phyloP scores from a whole-genome alignment of 1,140 invertebrate species.

The Polyergus mexicanus region DNA sequence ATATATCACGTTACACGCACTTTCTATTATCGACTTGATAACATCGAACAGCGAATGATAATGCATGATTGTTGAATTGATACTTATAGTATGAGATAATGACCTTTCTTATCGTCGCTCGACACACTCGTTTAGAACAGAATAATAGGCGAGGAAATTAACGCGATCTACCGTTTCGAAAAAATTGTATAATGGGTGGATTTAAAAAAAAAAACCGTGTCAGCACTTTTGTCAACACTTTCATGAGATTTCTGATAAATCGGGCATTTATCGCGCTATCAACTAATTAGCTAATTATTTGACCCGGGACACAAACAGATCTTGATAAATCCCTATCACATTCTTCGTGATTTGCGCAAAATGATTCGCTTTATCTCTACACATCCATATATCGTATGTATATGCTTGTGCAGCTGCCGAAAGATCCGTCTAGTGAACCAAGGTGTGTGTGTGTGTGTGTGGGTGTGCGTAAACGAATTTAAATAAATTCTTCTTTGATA shows the following conservation, averaged over 20 bases:
- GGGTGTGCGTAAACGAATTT: background rate
- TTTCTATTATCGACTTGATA: slow-evolving; percentile 44
- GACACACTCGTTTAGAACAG: background rate
- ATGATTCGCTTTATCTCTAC: background rate
- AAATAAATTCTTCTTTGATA: background rate
- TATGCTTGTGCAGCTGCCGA: background rate
- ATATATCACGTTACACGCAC: slow-evolving; percentile 29
- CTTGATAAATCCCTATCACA: background rate
- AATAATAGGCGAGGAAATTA: background rate
- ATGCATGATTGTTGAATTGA: slow-evolving; percentile 39
- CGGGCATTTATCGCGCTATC: background rate
- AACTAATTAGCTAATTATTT: background rate
- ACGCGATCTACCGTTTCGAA: background rate
- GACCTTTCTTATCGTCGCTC: slow-evolving; percentile 33
- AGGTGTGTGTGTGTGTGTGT: too few relatives aligned
- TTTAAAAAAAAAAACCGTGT: background rate
- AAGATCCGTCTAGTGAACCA: background rate
- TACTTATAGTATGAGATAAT: slow-evolving; percentile 44
- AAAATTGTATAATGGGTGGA: background rate
- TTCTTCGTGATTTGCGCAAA: background rate
- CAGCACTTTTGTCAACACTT: background rate
- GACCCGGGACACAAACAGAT: background rate
- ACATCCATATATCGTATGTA: background rate
- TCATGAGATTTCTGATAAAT: slow-evolving; percentile 7
- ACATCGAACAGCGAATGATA: slow-evolving; percentile 13